These are phyloP conservation scores for Rhineura floridana DNA, from an alignment of 2,113 vertebrate genomes.

Conservation along the genomic window DNA sequence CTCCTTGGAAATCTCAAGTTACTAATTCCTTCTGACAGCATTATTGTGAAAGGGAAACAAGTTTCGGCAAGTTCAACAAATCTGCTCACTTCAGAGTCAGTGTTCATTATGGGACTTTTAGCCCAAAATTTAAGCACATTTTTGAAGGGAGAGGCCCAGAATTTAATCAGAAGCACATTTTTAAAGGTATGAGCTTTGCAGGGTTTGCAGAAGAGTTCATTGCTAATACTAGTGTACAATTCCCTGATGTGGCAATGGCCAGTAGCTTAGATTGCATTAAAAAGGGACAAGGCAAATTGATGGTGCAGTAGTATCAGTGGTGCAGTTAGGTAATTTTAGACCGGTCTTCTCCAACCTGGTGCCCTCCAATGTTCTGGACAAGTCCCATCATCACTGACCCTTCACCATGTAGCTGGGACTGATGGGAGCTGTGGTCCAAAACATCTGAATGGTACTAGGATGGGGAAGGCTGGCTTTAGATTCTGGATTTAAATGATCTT, in stretches of 20 bases:
- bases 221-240: not conserved
- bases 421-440: too few species aligned
- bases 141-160: not conserved
- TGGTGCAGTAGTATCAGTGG: not conserved
- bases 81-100: not conserved
- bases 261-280: not conserved
- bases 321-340: not conserved
- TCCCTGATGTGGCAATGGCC: not conserved
- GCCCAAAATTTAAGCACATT: not conserved
- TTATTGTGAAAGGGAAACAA: conserved; percentile 4
- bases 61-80: not conserved
- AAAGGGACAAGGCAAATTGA: not conserved
- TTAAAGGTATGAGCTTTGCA: not conserved
- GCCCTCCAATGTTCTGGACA: too few species aligned
- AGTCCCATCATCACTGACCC: too few species aligned
- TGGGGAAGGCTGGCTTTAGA: too few species aligned
- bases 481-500: too few species aligned
- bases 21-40: conserved; percentile 1
- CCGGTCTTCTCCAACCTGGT: too few species aligned
- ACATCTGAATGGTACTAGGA: too few species aligned
- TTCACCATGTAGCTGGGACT: too few species aligned
- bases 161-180: not conserved
- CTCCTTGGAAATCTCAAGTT: conserved; percentile 11
- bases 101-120: not conserved
- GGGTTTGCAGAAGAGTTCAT: not conserved